A percentile compares a stretch with the other conserved stretches of the same genome.
These are phyloP conservation scores for Euzetes globulus DNA, from an alignment of 2,888 invertebrate species.

Conservation along the genomic window DNA sequence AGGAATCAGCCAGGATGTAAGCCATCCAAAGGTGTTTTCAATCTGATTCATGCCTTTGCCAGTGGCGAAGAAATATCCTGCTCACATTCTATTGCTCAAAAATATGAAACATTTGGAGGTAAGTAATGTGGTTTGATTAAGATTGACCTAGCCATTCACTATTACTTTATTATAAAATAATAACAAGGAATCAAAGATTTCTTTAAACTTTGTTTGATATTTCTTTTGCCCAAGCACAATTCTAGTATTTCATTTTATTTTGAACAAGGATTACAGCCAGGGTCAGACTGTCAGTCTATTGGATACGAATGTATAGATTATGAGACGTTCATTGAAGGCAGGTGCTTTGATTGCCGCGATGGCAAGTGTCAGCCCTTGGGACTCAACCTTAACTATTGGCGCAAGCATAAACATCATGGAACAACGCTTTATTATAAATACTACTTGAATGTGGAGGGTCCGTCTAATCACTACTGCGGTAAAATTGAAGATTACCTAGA, in stretches of 20 bases:
- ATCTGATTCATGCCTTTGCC: neutral
- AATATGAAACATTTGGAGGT: neutral
- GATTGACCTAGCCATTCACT: too few relatives aligned
- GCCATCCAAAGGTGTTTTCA: neutral
- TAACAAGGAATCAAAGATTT: too few relatives aligned
- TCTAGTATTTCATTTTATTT: too few relatives aligned
- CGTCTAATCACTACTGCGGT: neutral
- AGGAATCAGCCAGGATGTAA: neutral
- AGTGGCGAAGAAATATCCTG: neutral
- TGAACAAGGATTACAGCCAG: neutral
- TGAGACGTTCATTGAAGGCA: neutral
- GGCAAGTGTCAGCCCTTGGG: neutral
- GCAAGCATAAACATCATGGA: neutral
- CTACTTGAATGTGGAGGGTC: neutral
- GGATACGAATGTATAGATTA: neutral
- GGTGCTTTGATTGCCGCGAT: neutral
- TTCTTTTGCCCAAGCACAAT: too few relatives aligned
- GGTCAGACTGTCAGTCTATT: neutral
- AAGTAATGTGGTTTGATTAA: too few relatives aligned
- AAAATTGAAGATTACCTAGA: neutral
- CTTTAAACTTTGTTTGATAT: too few relatives aligned
- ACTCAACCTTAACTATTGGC: neutral
- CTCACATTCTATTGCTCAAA: neutral
- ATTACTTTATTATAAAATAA: too few relatives aligned
- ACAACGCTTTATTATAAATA: neutral